Base-by-base conservation (phyloP, 2,797 vertebrate genomes). In the Serranus cabrilla region DNA sequence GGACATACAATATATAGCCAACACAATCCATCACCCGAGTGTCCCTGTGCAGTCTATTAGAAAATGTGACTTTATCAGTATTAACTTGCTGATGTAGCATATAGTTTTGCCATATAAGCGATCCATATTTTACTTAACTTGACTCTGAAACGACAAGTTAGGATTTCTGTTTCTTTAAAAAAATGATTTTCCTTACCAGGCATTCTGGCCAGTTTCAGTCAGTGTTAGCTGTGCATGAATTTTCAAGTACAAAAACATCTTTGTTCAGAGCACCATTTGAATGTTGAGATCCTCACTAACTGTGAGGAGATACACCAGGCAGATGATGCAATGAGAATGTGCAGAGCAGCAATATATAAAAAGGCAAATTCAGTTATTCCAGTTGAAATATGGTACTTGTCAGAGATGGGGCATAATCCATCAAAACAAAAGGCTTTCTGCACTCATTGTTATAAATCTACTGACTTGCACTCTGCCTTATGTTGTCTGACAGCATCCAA, bases 361-460 rank as follows among this genome's bases (percentile, higher is more conserved):
- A 78, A 51, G 18, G 52, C 16, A 68, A 54, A 71, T 66, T 68
- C 49, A 71, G 57, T 63, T 25, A 52, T 58, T 78, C 21, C 13
- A 42, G 11, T 11, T 60, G 69, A 78, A 67, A 58, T 76, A 60
- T 21, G 40, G 21, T 12, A 13, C 31, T 20, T 54, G 67, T 71
- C 66, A 70, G 55, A 49, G 21, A 51, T 10, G 40, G 42, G 23
- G 2, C 4, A 4, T n/a, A 47, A 67, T 57, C 18, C 21, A 54
- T 58, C 50, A 74, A 64, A 60, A 64, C 46, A 34, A 67, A 77
- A 66, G 42, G 54, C n/a, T 62, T 13, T 9, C 31, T 55, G 21
- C 25, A 34, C 20, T 50, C 31, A 21, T 1, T 56, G 71, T 51
- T 43, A 59, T 55, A 59, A 59, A 71, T 80, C 60, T 20, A 50